phyloP scores from a whole-genome alignment of 2,797 vertebrate species.

The Microtus agrestis region DNA sequence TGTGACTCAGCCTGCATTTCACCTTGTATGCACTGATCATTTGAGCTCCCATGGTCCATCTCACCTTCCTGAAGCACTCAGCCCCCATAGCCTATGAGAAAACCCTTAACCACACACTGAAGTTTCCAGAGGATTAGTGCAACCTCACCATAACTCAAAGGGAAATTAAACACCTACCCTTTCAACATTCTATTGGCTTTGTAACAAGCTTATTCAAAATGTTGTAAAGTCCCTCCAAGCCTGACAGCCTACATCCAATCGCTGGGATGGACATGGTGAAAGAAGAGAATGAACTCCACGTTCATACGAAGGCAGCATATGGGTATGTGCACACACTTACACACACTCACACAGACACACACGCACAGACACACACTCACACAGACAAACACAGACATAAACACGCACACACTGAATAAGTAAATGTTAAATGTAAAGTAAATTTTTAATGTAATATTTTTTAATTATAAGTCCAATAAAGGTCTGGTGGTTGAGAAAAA shows the following conservation, averaged over 20 bases:
- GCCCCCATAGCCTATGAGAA: not conserved
- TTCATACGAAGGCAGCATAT: not conserved
- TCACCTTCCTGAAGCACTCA: not conserved
- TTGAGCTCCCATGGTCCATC: not conserved
- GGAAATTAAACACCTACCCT: slow-evolving; percentile 5
- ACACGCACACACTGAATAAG: not conserved
- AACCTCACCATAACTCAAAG: not conserved
- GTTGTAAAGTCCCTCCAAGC: not conserved
- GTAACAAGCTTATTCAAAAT: not conserved
- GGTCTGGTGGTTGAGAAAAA: not conserved
- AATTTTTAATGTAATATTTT: not conserved
- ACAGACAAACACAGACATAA: not conserved
- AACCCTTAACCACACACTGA: not conserved
- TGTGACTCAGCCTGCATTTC: not conserved
- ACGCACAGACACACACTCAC: no score
- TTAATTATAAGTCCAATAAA: not conserved
- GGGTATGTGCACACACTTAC: not conserved
- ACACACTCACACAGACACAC: not conserved
- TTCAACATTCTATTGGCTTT: not conserved
- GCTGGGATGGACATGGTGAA: not conserved
- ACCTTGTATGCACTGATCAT: not conserved
- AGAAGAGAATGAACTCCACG: not conserved
- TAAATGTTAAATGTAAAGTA: not conserved
- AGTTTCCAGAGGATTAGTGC: not conserved
- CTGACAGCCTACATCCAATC: not conserved